Percentiles rank a stretch among this genome's conserved stretches.
These are phyloP conservation scores for Periophthalmodon schlosseri DNA, from an alignment of 2,113 vertebrate species.

Conservation along the genomic window DNA sequence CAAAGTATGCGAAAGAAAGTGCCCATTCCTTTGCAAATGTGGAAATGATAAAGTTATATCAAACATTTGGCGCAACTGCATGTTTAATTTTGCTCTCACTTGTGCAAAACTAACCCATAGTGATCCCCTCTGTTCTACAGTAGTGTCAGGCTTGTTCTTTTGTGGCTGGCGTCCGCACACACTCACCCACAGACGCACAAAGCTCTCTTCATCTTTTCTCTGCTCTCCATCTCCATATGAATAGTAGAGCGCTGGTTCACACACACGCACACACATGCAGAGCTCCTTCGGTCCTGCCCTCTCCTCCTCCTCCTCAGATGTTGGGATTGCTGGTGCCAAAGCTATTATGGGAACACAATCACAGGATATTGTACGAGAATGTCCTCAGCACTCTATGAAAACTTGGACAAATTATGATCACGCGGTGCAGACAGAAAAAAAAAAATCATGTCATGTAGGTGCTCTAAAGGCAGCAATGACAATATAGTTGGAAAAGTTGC, in stretches of 20 bases:
- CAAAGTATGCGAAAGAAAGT: too few species aligned
- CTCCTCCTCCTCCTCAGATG: conserved; percentile 4
- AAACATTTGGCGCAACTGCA: background rate
- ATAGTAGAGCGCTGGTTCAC: conserved; percentile 28
- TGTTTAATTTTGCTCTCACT: conserved; percentile 13
- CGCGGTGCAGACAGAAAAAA: background rate
- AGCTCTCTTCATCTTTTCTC: conserved; percentile 15
- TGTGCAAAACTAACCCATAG: background rate
- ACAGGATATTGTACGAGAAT: background rate
- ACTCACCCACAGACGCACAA: conserved; percentile 18
- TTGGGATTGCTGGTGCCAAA: conserved; percentile 2
- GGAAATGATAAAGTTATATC: too few species aligned
- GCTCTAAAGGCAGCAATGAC: background rate
- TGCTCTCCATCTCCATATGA: conserved; percentile 57
- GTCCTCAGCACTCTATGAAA: background rate
- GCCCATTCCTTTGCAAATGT: background rate
- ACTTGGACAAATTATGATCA: background rate
- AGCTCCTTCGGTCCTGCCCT: background rate
- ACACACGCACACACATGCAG: conserved; percentile 18
- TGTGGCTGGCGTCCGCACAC: conserved; percentile 15
- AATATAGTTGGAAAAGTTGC: too few species aligned
- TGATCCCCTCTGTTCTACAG: conserved; percentile 7
- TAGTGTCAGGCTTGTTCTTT: conserved; percentile 2
- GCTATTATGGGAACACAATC: background rate
- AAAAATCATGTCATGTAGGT: background rate